A percentile compares a stretch with the other conserved stretches of the same genome.
Evolutionary conservation across 1,140 invertebrate genomes (phyloP).

Genomic region (Nixonia krombeini): DNA sequence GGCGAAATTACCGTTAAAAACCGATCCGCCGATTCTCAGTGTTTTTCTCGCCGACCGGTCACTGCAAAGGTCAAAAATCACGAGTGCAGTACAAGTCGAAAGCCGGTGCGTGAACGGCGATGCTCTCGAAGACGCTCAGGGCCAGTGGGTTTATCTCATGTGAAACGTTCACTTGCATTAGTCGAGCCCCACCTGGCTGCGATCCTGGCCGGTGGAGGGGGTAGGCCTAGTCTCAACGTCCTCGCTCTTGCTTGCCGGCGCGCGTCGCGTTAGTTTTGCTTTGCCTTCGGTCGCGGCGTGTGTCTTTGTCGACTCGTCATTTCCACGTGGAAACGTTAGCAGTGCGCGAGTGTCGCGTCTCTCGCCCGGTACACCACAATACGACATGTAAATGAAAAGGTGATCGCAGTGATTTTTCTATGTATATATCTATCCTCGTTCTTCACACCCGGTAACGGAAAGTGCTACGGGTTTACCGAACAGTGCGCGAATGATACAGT

Average conservation of each 20-base stretch:
- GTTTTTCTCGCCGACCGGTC: no score
- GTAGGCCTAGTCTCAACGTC: conserved; percentile 32
- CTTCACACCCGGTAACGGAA: neutral
- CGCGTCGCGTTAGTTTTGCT: conserved; percentile 37
- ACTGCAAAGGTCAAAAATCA: conserved; percentile 4
- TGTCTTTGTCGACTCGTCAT: conserved; percentile 8
- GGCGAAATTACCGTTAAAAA: no score
- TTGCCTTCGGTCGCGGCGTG: conserved; percentile 31
- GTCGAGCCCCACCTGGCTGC: conserved; percentile 26
- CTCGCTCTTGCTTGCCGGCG: conserved; percentile 30
- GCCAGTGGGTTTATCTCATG: conserved; percentile 41
- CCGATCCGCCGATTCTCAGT: no score
- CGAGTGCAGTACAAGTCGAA: neutral
- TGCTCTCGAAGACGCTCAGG: conserved; percentile 38
- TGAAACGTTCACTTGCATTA: conserved; percentile 35
- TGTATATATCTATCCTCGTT: neutral
- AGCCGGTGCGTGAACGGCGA: conserved; percentile 3
- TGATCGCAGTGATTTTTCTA: neutral
- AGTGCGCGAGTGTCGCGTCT: conserved; percentile 27
- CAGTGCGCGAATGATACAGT: conserved; percentile 43
- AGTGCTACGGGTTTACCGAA: conserved; percentile 27
- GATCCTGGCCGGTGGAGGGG: conserved; percentile 24
- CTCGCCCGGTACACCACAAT: neutral
- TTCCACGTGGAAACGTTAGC: conserved; percentile 19
- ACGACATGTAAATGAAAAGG: neutral